These are phyloP conservation scores for Alsophila aescularia DNA, from an alignment of 2,888 invertebrate genomes.

Conservation along the genomic window DNA sequence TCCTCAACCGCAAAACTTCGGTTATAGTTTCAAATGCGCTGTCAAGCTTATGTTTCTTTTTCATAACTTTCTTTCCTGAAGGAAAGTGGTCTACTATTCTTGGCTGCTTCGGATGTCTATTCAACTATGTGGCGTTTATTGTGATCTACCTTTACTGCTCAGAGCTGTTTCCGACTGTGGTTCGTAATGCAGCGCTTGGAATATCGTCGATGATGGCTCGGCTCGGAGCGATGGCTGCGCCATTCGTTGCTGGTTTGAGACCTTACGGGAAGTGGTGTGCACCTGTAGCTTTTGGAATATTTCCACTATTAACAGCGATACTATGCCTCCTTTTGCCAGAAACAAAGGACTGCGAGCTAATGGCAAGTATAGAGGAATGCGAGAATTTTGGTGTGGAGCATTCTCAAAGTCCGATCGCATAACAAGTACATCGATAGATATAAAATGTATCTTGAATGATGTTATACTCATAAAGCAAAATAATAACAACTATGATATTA, in stretches of 20 bases:
- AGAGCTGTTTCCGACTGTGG: slow-evolving; percentile 94
- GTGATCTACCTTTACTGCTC: slow-evolving; percentile 92
- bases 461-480: too few relatives aligned
- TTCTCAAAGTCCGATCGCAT: slow-evolving; percentile 5
- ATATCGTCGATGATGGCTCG: slow-evolving; percentile 93
- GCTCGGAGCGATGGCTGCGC: slow-evolving; percentile 92
- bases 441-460: too few relatives aligned
- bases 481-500: too few relatives aligned
- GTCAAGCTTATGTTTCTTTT: slow-evolving; percentile 84
- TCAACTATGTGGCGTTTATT: slow-evolving; percentile 91
- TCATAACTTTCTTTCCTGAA: slow-evolving; percentile 83
- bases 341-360: slow-evolving; percentile 88
- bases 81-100: slow-evolving; percentile 80
- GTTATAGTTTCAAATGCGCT: slow-evolving; percentile 84
- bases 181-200: slow-evolving; percentile 93
- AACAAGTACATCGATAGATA: neutral
- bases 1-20: slow-evolving; percentile 86
- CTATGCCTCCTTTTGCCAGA: slow-evolving; percentile 89
- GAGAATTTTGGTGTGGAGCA: slow-evolving; percentile 74
- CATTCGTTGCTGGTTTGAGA: slow-evolving; percentile 88
- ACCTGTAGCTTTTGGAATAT: slow-evolving; percentile 88
- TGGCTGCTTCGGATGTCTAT: slow-evolving; percentile 89
- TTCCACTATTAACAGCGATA: slow-evolving; percentile 86
- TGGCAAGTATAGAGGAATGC: slow-evolving; percentile 91
- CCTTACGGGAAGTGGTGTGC: slow-evolving; percentile 86